A percentile compares a stretch with the other conserved stretches of the same genome.
Conservation (phyloP, 2,888 invertebrate genomes). For the Rhingia rostrata region DNA sequence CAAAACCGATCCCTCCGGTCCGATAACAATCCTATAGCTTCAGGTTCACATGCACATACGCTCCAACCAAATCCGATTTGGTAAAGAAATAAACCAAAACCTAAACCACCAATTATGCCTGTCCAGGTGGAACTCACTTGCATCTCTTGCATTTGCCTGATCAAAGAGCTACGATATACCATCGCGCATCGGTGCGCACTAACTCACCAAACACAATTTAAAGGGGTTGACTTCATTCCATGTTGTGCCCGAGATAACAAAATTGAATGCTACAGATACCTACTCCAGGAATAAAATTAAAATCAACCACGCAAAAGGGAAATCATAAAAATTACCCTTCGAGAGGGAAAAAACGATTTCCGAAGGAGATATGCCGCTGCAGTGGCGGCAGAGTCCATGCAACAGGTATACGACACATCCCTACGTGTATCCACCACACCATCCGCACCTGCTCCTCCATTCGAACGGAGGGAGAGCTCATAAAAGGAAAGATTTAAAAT, state of each 20-base stretch:
- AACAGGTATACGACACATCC: constrained; percentile 41
- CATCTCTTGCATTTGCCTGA: constrained; percentile 18
- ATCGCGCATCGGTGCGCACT: constrained; percentile 22
- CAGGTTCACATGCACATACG: constrained; percentile 36
- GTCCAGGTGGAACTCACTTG: constrained; percentile 56
- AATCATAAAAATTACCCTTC: constrained; percentile 50
- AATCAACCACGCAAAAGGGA: constrained; percentile 20
- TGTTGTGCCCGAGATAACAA: constrained; percentile 58
- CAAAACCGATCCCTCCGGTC: constrained; percentile 31
- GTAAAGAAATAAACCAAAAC: constrained; percentile 13
- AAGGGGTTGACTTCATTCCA: constrained; percentile 58
- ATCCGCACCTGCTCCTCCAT: neutral
- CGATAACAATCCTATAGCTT: constrained; percentile 38
- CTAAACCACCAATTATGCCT: constrained; percentile 57
- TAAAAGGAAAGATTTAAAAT: constrained; percentile 58
- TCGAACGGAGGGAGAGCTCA: constrained; percentile 16
- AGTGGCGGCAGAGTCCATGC: constrained; percentile 20
- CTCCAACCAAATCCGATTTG: constrained; percentile 50
- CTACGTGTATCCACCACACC: constrained; percentile 38
- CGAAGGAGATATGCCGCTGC: constrained; percentile 12
- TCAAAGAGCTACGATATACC: constrained; percentile 6
- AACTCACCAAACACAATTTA: constrained; percentile 53
- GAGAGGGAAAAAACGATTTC: constrained; percentile 12
- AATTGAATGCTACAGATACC: constrained; percentile 55
- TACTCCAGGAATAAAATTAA: neutral